phyloP scores from a whole-genome alignment of 1,140 invertebrate genomes.

The Agraylea sexmaculata region DNA sequence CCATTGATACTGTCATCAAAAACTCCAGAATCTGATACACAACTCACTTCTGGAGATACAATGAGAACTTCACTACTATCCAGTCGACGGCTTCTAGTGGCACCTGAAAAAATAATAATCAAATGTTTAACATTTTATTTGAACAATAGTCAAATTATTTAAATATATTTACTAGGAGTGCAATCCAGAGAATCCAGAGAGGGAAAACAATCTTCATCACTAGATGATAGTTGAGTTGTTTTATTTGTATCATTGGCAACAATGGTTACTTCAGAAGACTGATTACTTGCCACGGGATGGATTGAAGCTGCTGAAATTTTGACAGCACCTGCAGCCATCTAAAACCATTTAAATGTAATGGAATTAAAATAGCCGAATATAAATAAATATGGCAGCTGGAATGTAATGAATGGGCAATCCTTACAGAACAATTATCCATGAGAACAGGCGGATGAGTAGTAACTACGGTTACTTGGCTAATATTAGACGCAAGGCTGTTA shows the following conservation, averaged over 20 bases:
- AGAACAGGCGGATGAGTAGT: conserved; percentile 71
- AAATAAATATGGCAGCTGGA: not conserved
- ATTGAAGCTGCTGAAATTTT: conserved; percentile 64
- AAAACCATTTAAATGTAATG: conserved; percentile 6
- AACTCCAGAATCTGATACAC: conserved; percentile 40
- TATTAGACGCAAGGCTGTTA: conserved; percentile 56
- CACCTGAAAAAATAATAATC: not conserved
- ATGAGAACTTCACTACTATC: conserved; percentile 74
- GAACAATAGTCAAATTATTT: not conserved
- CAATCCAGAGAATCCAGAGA: conserved; percentile 63
- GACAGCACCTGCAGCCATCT: conserved; percentile 54
- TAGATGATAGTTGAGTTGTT: conserved; percentile 46
- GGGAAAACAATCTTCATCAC: conserved; percentile 54
- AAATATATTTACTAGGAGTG: conserved; percentile 22
- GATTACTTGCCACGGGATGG: conserved; percentile 35
- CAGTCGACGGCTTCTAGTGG: conserved; percentile 38
- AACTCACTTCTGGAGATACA: conserved; percentile 47
- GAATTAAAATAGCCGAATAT: not conserved
- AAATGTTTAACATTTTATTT: not conserved
- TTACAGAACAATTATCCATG: conserved; percentile 32
- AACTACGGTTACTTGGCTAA: conserved; percentile 67
- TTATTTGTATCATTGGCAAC: conserved; percentile 64
- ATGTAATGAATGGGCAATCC: not conserved
- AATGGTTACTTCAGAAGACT: conserved; percentile 56
- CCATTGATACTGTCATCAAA: conserved; percentile 38